Percentiles rank a stretch among this genome's conserved stretches.
Conservation (phyloP, 1,140 invertebrate species). For the Drosophila paulistorum region DNA sequence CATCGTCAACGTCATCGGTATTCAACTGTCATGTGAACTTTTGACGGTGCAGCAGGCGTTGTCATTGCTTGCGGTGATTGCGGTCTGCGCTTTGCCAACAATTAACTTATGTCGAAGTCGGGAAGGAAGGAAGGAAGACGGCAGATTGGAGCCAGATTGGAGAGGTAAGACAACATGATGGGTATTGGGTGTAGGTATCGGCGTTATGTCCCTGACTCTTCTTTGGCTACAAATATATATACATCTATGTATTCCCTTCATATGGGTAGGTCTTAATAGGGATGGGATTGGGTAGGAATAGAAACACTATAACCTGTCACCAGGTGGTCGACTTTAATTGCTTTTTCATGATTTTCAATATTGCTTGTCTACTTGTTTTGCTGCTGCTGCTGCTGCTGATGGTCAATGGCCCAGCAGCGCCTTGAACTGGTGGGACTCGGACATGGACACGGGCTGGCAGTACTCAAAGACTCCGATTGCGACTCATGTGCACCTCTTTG, state of each 20-base stretch:
- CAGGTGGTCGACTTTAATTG: conserved; percentile 72
- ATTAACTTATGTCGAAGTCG: conserved; percentile 70
- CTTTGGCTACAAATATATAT: neutral
- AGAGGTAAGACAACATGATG: too few relatives aligned
- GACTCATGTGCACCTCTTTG: conserved; percentile 53
- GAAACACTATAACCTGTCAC: neutral
- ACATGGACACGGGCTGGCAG: neutral
- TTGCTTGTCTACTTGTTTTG: conserved; percentile 30
- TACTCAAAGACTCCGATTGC: conserved; percentile 22
- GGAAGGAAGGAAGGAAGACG: conserved; percentile 28
- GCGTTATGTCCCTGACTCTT: neutral
- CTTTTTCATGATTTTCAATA: conserved; percentile 73
- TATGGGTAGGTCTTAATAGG: neutral
- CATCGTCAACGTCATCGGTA: neutral
- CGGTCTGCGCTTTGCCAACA: conserved; percentile 62
- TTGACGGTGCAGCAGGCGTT: conserved; percentile 28
- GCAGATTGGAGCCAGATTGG: too few relatives aligned
- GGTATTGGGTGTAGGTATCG: neutral
- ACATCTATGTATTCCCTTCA: too few relatives aligned
- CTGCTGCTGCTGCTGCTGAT: conserved; percentile 11
- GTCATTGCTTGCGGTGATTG: conserved; percentile 57
- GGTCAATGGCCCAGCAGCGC: conserved; percentile 42
- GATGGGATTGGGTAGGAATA: neutral
- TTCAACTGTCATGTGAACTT: conserved; percentile 50
- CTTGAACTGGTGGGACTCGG: neutral